phyloP scores from a whole-genome alignment of 2,113 vertebrate species.

The Otus sunia region DNA sequence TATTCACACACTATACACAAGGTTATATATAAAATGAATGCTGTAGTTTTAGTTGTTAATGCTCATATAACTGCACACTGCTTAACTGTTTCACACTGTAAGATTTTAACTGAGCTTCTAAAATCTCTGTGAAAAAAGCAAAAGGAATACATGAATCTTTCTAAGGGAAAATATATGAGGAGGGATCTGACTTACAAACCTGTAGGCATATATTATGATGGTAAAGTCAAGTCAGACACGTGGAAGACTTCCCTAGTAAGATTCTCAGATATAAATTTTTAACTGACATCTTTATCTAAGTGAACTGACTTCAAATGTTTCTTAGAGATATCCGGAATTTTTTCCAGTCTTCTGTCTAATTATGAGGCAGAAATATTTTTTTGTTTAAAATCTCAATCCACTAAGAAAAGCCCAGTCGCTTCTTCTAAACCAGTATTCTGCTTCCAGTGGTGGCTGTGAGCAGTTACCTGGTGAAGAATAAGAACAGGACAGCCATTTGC shows the following conservation, averaged over 20 bases:
- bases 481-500: background rate
- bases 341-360: background rate
- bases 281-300: background rate
- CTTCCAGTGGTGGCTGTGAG: background rate
- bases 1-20: background rate
- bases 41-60: background rate
- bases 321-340: background rate
- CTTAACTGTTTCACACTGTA: background rate
- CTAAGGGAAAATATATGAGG: background rate
- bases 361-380: background rate
- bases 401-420: background rate
- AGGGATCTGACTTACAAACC: background rate
- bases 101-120: background rate
- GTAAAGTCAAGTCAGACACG: background rate
- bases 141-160: background rate
- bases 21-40: background rate
- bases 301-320: background rate
- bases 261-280: background rate
- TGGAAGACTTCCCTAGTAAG: background rate
- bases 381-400: background rate
- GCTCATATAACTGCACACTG: background rate
- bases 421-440: background rate
- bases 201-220: background rate
- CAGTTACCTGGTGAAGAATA: background rate
- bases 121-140: background rate